Evolutionary conservation across 2,888 invertebrate species (phyloP).

Genomic region (Drosophila formosana): DNA sequence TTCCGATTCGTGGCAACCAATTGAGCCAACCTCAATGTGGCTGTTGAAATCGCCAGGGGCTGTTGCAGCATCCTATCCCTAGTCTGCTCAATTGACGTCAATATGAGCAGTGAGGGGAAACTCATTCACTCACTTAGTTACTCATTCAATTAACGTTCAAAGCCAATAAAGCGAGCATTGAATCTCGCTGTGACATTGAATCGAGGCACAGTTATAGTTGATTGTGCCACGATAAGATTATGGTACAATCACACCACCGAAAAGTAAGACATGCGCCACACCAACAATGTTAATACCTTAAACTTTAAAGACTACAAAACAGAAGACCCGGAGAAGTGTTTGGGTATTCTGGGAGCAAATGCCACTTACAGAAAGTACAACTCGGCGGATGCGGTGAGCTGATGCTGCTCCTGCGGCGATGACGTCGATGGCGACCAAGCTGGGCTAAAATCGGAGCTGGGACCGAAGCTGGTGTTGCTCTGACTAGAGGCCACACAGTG

Average conservation of each 20-base stretch:
- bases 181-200: slow-evolving; percentile 41
- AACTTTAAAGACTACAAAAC: slow-evolving; percentile 3
- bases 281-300: slow-evolving; percentile 19
- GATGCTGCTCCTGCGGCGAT: slow-evolving; percentile 25
- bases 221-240: slow-evolving; percentile 59
- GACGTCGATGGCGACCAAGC: neutral
- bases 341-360: slow-evolving; percentile 18
- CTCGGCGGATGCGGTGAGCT: slow-evolving; percentile 83
- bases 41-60: slow-evolving; percentile 69
- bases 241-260: slow-evolving; percentile 24
- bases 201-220: slow-evolving; percentile 6
- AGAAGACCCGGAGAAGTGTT: slow-evolving; percentile 14
- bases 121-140: neutral
- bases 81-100: slow-evolving; percentile 60
- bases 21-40: slow-evolving; percentile 54
- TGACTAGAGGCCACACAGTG: slow-evolving; percentile 84
- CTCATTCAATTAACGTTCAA: slow-evolving; percentile 69
- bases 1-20: slow-evolving; percentile 25
- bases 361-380: slow-evolving; percentile 85
- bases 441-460: slow-evolving; percentile 9
- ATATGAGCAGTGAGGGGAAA: slow-evolving; percentile 10
- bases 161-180: slow-evolving; percentile 69
- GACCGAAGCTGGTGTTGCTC: slow-evolving; percentile 56
- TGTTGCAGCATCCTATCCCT: slow-evolving; percentile 65
- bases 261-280: slow-evolving; percentile 20